Base-by-base conservation (phyloP, 2,797 vertebrate genomes). In the Tadarida brasiliensis region DNA sequence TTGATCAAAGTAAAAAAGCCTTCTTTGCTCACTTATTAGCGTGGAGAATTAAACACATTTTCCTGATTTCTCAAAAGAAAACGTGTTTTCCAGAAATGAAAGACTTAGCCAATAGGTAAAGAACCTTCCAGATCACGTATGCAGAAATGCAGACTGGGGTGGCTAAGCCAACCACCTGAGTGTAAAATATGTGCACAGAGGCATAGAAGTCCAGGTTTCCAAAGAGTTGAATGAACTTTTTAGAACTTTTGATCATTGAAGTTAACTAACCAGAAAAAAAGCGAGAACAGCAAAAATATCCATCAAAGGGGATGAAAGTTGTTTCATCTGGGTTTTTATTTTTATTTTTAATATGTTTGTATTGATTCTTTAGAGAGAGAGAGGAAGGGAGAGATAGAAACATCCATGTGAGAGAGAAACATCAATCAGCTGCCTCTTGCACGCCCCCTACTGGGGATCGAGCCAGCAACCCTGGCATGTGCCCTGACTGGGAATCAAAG, bases 11-110 rank as follows among this genome's bases (percentile, higher is more conserved):
- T 85, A 87, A 35, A 47, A 87, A 90, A 78, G 44, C 16, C 33
- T 26, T 90, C 33, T 80, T 94, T 86, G 54, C n/a, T 92, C 33
- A 94, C 61, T 82, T 93, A 49, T 93, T 96, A 70, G 39, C n/a
- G 28, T 59, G 19, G 49, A 92, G 35, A 67, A 78, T 92, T 94
- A 92, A 96, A 86, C 49, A 80, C 26, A 80, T 74, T 90, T 87
- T 49, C 26, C 33, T 82, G 30, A 28, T 26, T 88, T 90, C 35
- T 74, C 49, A 68, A 94, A 95, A 86, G 47, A 49, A 95, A 91
- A 51, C 57, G 2, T 57, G 11, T 86, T 85, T 96, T 76, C 61
- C 49, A 84, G 86, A 90, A 94, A 80, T 77, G 67, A 86, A 91
- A 91, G 24, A 63, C 56, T 84, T 35, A 59, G 73, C 74, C 73